phyloP scores from a whole-genome alignment of 2,797 vertebrate genomes.

The Notolabrus celidotus region DNA sequence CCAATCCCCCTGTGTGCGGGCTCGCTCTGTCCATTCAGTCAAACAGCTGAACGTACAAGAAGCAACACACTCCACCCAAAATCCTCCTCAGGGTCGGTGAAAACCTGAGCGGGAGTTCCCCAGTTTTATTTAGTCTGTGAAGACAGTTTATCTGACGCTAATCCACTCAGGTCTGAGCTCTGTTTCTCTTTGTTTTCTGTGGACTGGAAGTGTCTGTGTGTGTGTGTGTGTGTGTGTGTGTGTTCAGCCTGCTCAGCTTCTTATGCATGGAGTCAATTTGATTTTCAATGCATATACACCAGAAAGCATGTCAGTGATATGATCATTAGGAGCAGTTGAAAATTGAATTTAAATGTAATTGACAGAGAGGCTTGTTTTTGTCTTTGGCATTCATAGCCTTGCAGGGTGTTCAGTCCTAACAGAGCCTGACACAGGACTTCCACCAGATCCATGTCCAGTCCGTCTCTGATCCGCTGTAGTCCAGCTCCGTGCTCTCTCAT shows the following conservation, averaged over 20 bases:
- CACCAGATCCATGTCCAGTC: too few species aligned
- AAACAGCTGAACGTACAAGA: constrained; percentile 52
- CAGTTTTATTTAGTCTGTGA: constrained; percentile 45
- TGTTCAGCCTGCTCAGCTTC: not conserved
- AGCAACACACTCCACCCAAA: constrained; percentile 57
- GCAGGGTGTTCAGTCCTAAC: too few species aligned
- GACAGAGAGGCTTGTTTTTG: too few species aligned
- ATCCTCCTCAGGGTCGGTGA: constrained; percentile 37
- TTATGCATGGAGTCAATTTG: not conserved
- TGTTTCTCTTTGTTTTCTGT: constrained; percentile 28
- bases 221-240: constrained; percentile 15
- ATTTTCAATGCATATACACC: too few species aligned
- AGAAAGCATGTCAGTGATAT: too few species aligned
- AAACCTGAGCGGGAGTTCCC: constrained; percentile 67
- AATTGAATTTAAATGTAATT: too few species aligned
- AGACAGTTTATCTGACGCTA: constrained; percentile 42
- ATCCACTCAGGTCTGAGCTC: constrained; percentile 45
- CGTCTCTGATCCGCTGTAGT: too few species aligned
- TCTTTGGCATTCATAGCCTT: too few species aligned
- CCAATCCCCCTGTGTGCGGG: constrained; percentile 39
- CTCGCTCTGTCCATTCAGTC: constrained; percentile 26
- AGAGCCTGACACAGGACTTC: too few species aligned
- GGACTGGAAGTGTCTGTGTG: too few species aligned
- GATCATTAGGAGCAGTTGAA: too few species aligned
- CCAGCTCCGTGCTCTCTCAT: too few species aligned